phyloP scores from a whole-genome alignment of 2,797 vertebrate genomes.

The Anas georgica region DNA sequence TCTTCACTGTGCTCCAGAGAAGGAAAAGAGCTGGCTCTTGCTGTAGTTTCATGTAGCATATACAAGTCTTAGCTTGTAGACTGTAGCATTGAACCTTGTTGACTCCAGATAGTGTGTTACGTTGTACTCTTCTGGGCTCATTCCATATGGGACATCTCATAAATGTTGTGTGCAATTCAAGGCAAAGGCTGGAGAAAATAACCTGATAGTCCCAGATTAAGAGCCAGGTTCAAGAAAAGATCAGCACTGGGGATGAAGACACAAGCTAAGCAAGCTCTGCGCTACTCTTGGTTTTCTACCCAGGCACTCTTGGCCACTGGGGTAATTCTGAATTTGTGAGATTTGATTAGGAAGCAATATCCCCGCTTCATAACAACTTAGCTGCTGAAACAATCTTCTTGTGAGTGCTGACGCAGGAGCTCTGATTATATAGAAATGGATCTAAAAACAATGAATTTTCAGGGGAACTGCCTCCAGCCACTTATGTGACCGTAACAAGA shows the following conservation, averaged over 20 bases:
- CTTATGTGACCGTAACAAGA: neutral
- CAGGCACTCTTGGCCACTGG: neutral
- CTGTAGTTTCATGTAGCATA: fast-evolving
- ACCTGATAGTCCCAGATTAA: fast-evolving
- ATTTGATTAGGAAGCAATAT: neutral
- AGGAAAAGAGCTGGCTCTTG: neutral
- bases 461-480: neutral
- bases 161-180: neutral
- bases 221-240: neutral
- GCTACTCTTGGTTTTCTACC: neutral
- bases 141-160: neutral
- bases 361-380: neutral
- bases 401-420: neutral
- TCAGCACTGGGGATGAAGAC: neutral
- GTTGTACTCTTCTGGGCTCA: fast-evolving
- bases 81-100: neutral
- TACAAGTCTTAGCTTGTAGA: neutral
- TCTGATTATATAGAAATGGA: neutral
- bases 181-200: neutral
- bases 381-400: neutral
- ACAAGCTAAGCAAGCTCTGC: neutral
- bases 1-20: neutral
- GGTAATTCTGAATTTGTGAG: neutral
- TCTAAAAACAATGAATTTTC: neutral
- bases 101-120: neutral